Evolutionary conservation across 2,888 invertebrate genomes (phyloP).

Genomic region (Yponomeuta evonymella): DNA sequence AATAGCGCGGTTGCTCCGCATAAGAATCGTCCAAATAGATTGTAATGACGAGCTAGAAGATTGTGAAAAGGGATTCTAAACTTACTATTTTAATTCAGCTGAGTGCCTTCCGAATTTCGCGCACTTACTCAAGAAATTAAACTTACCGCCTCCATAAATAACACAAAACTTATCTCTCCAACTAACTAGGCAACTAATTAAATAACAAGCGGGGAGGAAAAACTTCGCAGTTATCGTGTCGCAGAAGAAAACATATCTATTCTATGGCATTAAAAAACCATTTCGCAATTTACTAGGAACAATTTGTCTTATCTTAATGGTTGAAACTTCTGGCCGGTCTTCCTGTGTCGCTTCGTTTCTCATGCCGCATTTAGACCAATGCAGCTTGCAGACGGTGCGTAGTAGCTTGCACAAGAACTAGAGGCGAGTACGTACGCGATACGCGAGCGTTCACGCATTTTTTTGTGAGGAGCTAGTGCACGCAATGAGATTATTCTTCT

Average conservation of each 20-base stretch:
- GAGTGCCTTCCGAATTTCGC: background rate
- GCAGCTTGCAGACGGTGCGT: background rate
- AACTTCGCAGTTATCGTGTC: slow-evolving; percentile 21
- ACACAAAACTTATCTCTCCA: background rate
- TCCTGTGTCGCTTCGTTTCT: slow-evolving; percentile 28
- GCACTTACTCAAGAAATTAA: background rate
- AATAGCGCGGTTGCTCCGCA: no score
- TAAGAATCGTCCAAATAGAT: no score
- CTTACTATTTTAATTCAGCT: background rate
- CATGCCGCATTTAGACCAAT: slow-evolving; percentile 14
- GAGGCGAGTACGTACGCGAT: no score
- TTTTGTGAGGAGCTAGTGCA: no score
- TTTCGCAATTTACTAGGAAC: slow-evolving; percentile 49
- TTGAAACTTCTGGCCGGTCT: slow-evolving; percentile 39
- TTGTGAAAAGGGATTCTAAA: no score
- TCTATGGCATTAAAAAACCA: slow-evolving; percentile 57
- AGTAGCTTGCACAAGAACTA: no score
- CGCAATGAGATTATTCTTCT: no score
- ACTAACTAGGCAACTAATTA: slow-evolving; percentile 7
- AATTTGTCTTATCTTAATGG: slow-evolving; percentile 64
- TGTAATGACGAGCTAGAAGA: no score
- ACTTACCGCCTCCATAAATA: background rate
- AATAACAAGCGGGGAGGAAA: slow-evolving; percentile 17
- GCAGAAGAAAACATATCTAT: slow-evolving; percentile 36
- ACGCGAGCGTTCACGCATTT: no score